Evolutionary conservation across 2,113 vertebrate genomes (phyloP), one percentile per base, ranked within the genome.

Genomic region (Etheostoma spectabile): DNA sequence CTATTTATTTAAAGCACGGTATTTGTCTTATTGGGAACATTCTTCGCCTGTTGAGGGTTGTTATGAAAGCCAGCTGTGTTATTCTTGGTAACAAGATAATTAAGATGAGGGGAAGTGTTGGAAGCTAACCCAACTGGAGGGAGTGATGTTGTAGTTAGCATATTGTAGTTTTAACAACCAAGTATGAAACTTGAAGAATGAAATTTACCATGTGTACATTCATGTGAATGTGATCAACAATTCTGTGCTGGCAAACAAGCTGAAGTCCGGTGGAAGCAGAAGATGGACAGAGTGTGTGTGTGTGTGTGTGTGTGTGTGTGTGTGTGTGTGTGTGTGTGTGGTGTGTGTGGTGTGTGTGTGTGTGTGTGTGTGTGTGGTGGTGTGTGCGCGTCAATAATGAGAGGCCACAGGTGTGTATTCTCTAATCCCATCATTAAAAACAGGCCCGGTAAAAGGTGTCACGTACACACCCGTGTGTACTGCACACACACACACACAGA

Each of bases 351-450:
- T 42, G 42, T 24, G 35, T 64, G 48, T 19, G 22, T n/a, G 8
- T 68, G 48, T n/a, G n/a, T n/a, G n/a, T n/a, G n/a, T n/a, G n/a
- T n/a, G n/a, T n/a, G n/a, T n/a, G n/a, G n/a, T n/a, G n/a, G n/a
- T n/a, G n/a, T n/a, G n/a, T n/a, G n/a, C n/a, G n/a, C n/a, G n/a
- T 51, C 74, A 33, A 74, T 89, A 85, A 84, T 77, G 61, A 74
- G 73, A 69, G 89, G 93, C 88, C 89, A 92, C 91, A 94, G 93
- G 89, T 94, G 91, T 92, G 86, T 84, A 52, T 76, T 77, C 80
- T 86, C 59, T 90, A 89, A 89, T 89, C 91, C 69, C 82, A 92
- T 94, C 91, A 92, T 94, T 93, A 93, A 89, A 88, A 91, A 82
- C 67, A 77, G 82, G 81, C 85, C 79, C 52, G 55, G 79, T 68